Evolutionary conservation across 2,888 invertebrate genomes (phyloP).

Genomic region (Napeogenes sylphis): DNA sequence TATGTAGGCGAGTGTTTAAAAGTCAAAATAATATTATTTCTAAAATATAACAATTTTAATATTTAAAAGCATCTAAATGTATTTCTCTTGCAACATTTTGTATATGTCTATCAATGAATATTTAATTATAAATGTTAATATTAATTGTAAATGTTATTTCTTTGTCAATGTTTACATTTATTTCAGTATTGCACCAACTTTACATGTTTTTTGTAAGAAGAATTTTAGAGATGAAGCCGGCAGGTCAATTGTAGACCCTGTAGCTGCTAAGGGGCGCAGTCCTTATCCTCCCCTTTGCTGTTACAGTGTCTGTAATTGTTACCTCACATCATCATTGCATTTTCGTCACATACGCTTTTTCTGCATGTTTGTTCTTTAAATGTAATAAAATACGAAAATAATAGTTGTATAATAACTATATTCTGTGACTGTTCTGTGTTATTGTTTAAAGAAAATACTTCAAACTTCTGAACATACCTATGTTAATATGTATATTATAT

Average conservation of each 20-base stretch:
- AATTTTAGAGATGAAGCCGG: slow-evolving; percentile 37
- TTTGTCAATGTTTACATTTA: slow-evolving; percentile 20
- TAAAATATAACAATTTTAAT: no score
- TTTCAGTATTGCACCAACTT: slow-evolving; percentile 11
- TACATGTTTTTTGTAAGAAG: slow-evolving; percentile 5
- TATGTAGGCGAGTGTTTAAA: no score
- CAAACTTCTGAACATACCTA: no score
- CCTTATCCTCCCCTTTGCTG: slow-evolving; percentile 55
- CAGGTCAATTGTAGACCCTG: slow-evolving; percentile 63
- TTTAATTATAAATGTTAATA: neutral
- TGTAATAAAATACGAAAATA: neutral
- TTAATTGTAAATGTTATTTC: slow-evolving; percentile 6
- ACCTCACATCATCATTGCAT: slow-evolving; percentile 35
- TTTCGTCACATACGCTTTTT: slow-evolving; percentile 29
- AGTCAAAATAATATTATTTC: no score
- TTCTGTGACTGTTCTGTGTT: no score
- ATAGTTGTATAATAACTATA: neutral
- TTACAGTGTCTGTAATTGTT: slow-evolving; percentile 62
- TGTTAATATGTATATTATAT: no score
- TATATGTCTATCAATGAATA: neutral
- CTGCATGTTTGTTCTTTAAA: slow-evolving; percentile 15
- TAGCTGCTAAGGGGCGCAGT: slow-evolving; percentile 76
- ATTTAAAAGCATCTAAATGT: no score
- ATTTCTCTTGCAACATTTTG: no score
- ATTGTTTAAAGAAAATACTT: no score